Percentiles rank a stretch among this genome's conserved stretches.
These are phyloP conservation scores for Hemaris fuciformis DNA, from an alignment of 2,888 invertebrate species.

Conservation along the genomic window DNA sequence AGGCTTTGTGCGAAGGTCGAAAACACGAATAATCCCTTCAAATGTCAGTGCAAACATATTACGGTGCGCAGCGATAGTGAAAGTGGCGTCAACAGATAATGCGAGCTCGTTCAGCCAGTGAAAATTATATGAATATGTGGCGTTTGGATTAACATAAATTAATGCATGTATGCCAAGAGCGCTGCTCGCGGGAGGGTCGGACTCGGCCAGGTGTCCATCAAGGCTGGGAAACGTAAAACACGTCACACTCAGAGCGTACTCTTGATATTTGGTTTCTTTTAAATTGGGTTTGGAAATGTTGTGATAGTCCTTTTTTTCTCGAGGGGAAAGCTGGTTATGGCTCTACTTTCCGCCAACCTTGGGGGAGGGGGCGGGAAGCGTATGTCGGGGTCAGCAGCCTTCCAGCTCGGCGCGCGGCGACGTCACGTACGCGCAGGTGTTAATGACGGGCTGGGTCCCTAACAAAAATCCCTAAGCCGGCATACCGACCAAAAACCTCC, in stretches of 20 bases:
- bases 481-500: too few relatives aligned
- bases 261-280: too few relatives aligned
- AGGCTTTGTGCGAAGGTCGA: constrained; percentile 9
- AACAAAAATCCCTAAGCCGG: too few relatives aligned
- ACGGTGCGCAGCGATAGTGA: constrained; percentile 30
- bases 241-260: background rate
- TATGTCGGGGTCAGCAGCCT: too few relatives aligned
- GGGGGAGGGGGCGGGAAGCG: too few relatives aligned
- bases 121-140: constrained; percentile 13
- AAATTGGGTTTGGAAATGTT: too few relatives aligned
- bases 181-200: background rate
- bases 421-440: too few relatives aligned
- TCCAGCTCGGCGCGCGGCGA: too few relatives aligned
- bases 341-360: too few relatives aligned
- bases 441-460: too few relatives aligned
- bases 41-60: constrained; percentile 6
- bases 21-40: constrained; percentile 4
- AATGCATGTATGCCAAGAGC: constrained; percentile 8
- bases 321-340: too few relatives aligned
- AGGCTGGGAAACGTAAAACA: background rate
- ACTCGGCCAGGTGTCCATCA: background rate
- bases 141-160: constrained; percentile 31
- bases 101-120: constrained; percentile 17
- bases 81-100: constrained; percentile 33
- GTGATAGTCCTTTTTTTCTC: too few relatives aligned